A percentile compares a stretch with the other conserved stretches of the same genome.
Evolutionary conservation across 2,797 vertebrate species (phyloP).

Genomic region (Ibycter americanus): DNA sequence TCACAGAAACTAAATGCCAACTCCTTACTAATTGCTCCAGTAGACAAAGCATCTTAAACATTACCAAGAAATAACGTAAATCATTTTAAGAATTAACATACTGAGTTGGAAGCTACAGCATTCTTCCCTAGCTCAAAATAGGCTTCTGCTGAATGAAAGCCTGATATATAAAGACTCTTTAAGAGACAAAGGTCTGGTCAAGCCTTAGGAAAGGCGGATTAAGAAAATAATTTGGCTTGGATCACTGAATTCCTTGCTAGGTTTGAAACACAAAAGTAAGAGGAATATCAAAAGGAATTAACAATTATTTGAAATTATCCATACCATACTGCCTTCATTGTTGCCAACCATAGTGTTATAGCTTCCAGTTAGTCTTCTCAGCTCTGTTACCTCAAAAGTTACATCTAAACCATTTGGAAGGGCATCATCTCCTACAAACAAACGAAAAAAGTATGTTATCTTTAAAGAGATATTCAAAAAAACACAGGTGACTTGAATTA

Average conservation of each 20-base stretch:
- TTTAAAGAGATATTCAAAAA: neutral
- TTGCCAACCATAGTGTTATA: conserved; percentile 99
- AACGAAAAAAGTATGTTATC: neutral
- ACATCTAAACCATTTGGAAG: conserved; percentile 94
- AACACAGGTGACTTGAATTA: neutral
- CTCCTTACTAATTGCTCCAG: neutral
- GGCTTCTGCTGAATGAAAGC: neutral
- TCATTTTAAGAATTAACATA: neutral
- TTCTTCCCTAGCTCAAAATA: neutral
- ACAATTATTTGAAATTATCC: conserved; percentile 25
- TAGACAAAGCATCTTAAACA: neutral
- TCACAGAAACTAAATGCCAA: neutral
- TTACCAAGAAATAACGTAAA: neutral
- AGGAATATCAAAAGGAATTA: neutral
- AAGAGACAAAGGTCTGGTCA: neutral
- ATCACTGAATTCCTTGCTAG: neutral
- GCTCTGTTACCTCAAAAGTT: conserved; percentile 91
- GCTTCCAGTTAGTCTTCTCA: conserved; percentile 91
- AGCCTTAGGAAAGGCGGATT: neutral
- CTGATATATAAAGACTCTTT: neutral
- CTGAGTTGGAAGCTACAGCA: neutral
- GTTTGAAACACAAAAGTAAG: neutral
- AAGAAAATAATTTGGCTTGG: neutral
- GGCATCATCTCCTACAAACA: conserved; percentile 83
- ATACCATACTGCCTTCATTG: conserved; percentile 98